Percentiles rank a stretch among this genome's conserved stretches.
phyloP scores from a whole-genome alignment of 2,113 vertebrate species.

The Aplodontia rufa region DNA sequence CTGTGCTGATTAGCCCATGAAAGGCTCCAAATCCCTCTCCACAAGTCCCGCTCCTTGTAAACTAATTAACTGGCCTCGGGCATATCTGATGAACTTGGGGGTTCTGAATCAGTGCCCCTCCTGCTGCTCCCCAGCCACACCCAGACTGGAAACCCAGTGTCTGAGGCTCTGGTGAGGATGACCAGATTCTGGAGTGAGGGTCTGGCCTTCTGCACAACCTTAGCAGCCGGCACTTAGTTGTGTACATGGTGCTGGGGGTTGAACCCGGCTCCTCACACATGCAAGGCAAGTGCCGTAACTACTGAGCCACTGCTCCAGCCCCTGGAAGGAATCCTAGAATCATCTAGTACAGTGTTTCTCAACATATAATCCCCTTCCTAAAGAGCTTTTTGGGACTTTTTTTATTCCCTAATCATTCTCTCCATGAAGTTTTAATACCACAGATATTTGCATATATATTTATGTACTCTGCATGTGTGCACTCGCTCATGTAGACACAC shows the following conservation, averaged over 20 bases:
- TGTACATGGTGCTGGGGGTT: no score
- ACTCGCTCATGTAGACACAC: neutral
- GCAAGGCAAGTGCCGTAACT: no score
- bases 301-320: no score
- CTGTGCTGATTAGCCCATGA: neutral
- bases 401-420: neutral
- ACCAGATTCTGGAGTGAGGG: neutral
- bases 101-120: neutral
- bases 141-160: neutral
- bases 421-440: neutral
- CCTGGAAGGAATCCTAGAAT: neutral
- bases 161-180: neutral
- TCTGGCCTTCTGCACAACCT: neutral
- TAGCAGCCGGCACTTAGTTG: neutral
- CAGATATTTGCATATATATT: neutral
- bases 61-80: neutral
- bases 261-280: no score
- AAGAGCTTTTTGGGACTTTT: neutral
- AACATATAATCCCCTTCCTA: neutral
- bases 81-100: neutral
- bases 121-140: neutral
- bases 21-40: neutral
- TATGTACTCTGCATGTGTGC: neutral
- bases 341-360: neutral
- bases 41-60: neutral